Conservation (phyloP, 2,888 invertebrate species). For the Sphecodes monilicornis region DNA sequence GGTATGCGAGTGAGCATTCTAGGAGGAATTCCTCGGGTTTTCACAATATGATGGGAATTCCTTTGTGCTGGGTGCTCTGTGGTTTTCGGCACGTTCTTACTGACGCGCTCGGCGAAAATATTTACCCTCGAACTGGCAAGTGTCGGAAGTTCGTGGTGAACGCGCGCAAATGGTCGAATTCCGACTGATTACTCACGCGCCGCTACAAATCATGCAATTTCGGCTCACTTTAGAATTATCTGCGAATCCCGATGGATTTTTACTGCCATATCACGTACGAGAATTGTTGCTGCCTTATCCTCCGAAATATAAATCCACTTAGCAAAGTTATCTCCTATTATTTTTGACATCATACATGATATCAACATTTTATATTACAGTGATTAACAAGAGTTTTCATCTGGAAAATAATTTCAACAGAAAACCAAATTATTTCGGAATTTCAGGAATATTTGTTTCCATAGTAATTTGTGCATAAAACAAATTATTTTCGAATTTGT, state of each 20-base stretch:
- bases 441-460: background rate
- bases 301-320: background rate
- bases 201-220: constrained; percentile 27
- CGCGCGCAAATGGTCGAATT: constrained; percentile 34
- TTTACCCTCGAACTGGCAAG: constrained; percentile 16
- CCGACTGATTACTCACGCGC: constrained; percentile 23
- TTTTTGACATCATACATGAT: background rate
- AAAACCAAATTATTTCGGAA: background rate
- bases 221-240: constrained; percentile 23
- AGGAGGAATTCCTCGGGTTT: background rate
- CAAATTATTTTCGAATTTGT: background rate
- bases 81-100: constrained; percentile 13
- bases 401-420: background rate
- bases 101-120: constrained; percentile 15
- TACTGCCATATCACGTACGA: background rate
- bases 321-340: background rate
- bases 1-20: background rate
- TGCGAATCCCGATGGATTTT: constrained; percentile 24
- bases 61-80: background rate
- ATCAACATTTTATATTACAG: background rate
- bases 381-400: no score
- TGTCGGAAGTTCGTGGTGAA: constrained; percentile 17
- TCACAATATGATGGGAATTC: constrained; percentile 1
- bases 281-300: background rate
- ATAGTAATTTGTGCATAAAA: background rate